These are phyloP conservation scores for Trichopoda pennipes DNA, from an alignment of 2,888 invertebrate species.

Conservation along the genomic window DNA sequence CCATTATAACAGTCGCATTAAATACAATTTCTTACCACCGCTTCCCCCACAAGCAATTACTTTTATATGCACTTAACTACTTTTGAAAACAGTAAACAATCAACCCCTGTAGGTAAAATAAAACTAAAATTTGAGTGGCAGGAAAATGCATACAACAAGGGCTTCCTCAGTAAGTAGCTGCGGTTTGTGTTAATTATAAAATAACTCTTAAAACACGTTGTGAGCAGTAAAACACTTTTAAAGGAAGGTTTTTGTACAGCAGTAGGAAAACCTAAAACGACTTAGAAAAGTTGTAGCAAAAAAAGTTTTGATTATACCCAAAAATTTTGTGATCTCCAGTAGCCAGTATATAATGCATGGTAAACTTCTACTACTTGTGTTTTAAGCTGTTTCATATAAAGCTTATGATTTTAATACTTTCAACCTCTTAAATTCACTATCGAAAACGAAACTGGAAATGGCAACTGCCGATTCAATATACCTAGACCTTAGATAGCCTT, in stretches of 20 bases:
- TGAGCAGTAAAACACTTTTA: slow-evolving; percentile 1
- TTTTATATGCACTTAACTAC: background rate
- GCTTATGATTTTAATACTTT: no score
- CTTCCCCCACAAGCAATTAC: slow-evolving; percentile 34
- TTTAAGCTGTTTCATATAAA: no score
- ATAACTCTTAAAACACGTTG: slow-evolving; percentile 25
- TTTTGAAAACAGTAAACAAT: slow-evolving; percentile 10
- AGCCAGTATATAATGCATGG: no score
- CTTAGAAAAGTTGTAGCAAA: background rate
- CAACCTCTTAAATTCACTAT: no score
- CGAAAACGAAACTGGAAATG: no score
- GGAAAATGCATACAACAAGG: slow-evolving; percentile 22
- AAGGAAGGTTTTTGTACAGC: background rate
- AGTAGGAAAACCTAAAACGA: background rate
- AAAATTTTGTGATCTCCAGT: no score
- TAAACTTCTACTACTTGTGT: no score
- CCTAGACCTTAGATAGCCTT: no score
- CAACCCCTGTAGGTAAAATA: slow-evolving; percentile 51
- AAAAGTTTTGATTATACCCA: no score
- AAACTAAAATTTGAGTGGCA: slow-evolving; percentile 25
- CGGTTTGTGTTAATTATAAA: slow-evolving; percentile 37
- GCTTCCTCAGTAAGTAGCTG: slow-evolving; percentile 36
- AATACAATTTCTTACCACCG: slow-evolving; percentile 34
- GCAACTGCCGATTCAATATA: no score
- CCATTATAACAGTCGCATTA: slow-evolving; percentile 79